Evolutionary conservation across 2,888 invertebrate genomes (phyloP).

Genomic region (Zaprionus bogoriensis): DNA sequence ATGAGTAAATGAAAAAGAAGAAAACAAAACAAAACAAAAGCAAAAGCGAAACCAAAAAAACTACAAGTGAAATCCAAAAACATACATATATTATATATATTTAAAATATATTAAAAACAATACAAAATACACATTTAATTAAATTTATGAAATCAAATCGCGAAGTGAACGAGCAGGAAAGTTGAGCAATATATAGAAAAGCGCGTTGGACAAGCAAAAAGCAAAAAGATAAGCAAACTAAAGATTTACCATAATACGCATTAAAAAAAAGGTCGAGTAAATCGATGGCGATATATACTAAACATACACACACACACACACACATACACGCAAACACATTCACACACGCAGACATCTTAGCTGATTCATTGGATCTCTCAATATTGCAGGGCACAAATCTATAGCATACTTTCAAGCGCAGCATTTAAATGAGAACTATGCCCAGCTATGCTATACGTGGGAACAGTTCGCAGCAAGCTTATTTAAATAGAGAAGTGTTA

Average conservation of each 20-base stretch:
- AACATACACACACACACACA: constrained; percentile 37
- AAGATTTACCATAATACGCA: constrained; percentile 10
- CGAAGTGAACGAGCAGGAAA: constrained; percentile 43
- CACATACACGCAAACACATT: constrained; percentile 24
- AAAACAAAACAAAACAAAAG: constrained; percentile 85
- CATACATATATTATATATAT: constrained; percentile 77
- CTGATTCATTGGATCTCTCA: too few relatives aligned
- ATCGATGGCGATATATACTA: constrained; percentile 32
- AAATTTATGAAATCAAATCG: constrained; percentile 65
- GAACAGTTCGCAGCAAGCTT: too few relatives aligned
- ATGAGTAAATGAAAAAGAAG: constrained; percentile 86
- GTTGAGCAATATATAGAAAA: constrained; percentile 49
- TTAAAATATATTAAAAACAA: constrained; percentile 74
- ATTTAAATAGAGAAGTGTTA: too few relatives aligned
- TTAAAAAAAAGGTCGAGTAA: constrained; percentile 6
- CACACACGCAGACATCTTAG: constrained; percentile 2
- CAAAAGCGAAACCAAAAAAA: constrained; percentile 48
- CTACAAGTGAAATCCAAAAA: constrained; percentile 66
- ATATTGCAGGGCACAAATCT: too few relatives aligned
- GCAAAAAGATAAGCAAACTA: constrained; percentile 5
- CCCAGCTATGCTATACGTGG: too few relatives aligned
- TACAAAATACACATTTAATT: constrained; percentile 57
- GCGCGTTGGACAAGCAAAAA: constrained; percentile 36
- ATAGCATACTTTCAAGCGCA: too few relatives aligned
- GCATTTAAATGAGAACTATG: too few relatives aligned